Conservation (phyloP, 2,113 vertebrate genomes). For the Cottus gobio region DNA sequence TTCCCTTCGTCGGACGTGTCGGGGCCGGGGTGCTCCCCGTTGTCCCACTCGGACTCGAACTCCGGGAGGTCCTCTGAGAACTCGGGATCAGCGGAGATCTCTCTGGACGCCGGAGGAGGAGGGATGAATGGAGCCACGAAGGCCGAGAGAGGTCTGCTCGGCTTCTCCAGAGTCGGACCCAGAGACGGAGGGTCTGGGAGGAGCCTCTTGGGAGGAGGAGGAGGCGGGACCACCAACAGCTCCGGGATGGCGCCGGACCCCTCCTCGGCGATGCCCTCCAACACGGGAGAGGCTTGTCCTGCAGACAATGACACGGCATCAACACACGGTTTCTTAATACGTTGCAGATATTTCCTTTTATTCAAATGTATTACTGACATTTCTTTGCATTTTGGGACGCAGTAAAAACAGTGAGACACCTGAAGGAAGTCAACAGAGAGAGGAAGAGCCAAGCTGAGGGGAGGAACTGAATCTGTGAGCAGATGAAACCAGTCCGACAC, state of each 20-base stretch:
- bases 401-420: neutral
- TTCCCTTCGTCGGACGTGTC: neutral
- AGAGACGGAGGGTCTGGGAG: constrained; percentile 69
- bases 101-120: constrained; percentile 17
- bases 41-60: constrained; percentile 46
- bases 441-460: neutral
- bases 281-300: constrained; percentile 55
- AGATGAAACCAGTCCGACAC: constrained; percentile 45
- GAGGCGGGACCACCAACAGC: constrained; percentile 56
- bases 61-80: constrained; percentile 42
- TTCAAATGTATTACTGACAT: too few relatives aligned
- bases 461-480: constrained; percentile 23
- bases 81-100: constrained; percentile 24
- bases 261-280: constrained; percentile 49
- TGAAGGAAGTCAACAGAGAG: neutral
- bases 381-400: neutral
- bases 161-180: constrained; percentile 81
- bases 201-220: constrained; percentile 74
- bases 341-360: neutral
- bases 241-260: constrained; percentile 34
- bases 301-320: constrained; percentile 2
- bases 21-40: neutral
- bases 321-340: neutral
- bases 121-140: constrained; percentile 57
- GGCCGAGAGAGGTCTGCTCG: constrained; percentile 65